Evolutionary conservation across 2,113 vertebrate genomes (phyloP), one percentile per base, ranked within the genome.

Genomic region (Catharus fuscescens): DNA sequence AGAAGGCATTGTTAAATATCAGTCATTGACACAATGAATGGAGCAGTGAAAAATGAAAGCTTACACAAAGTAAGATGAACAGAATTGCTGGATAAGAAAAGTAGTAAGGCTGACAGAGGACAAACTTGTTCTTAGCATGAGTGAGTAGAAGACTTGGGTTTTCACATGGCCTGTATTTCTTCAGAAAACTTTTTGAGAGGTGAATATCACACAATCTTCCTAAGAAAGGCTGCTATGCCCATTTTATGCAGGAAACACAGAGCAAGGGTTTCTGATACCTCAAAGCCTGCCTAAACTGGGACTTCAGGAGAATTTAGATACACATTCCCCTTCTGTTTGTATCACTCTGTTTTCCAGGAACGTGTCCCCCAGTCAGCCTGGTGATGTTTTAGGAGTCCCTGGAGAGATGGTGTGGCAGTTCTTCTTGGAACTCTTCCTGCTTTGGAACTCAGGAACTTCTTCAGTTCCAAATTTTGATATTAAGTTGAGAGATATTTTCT

Each of bases 1-100:
- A 77, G 48, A 69, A 40, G 45, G 12, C 0, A 0, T 14, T 6
- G 4, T 29, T 38, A 54, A 14, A 34, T 18, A 28, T 38, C 53
- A 65, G 14, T 14, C 15, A 34, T 5, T 4, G 1, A 69, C 18
- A 70, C 18, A 66, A 38, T 16, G 16, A 74, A 62, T 18, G 11
- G 13, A 57, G 14, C 14, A 66, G 11, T 24, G 52, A 66, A 81
- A 52, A 88, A 7, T 40, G 4, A 73, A 81, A 52, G 10, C 18
- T 66, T 65, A 25, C 61, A 73, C 12, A 50, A 48, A 65, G 20
- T 9, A 72, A 86, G 24, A 60, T 10, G 8, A 15, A 20, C 14
- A 7, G 14, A 65, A 61, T 18, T 60, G 24, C 57, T 47, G 36
- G 10, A 36, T 60, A 42, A 14, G 9, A 54, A 70, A 86, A 67